Evolutionary conservation across 2,797 vertebrate species (phyloP), one percentile per base, ranked within the genome.

Genomic region (Anolis apletophallus): DNA sequence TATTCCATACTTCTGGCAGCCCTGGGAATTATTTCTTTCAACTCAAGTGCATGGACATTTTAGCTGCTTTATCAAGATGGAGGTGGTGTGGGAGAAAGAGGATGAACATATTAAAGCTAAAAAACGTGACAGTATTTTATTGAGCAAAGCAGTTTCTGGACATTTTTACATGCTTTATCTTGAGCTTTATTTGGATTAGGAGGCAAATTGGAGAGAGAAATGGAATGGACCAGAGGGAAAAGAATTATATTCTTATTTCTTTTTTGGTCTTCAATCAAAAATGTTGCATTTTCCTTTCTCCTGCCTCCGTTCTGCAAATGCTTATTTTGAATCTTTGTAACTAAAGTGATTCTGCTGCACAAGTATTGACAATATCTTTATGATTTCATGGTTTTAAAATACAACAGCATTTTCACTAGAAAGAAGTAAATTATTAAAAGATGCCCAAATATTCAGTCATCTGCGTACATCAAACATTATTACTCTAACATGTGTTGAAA

Each of bases 91-190:
- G 61, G 26, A 83, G 36, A 29, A 46, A 26, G 57, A 74, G 52
- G 23, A 11, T 54, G 17, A 84, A 74, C 29, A 19, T 79, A 81
- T 40, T 91, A 67, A 2, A 46, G 12, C n/a, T 76, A 71, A 71
- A 34, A 78, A 52, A 68, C 85, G 2, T 54, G 88, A 74, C 17
- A 68, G 1, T 36, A n/a, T 81, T 19, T 84, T 89, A 40, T 77
- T 68, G 86, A 75, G 14, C 2, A 90, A 81, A 83, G 5, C 34
- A 85, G 83, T 87, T 78, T 19, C 26, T 75, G 26, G 29, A 83
- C 89, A 54, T 75, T 34, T 32, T 84, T 88, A 46, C 32, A 50
- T 75, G 32, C 1, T 61, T 74, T 77, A 55, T 52, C 61, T 69
- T 50, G 61, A 11, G 7, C 10, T 71, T 82, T 81, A 59, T 16